Evolutionary conservation across 2,888 invertebrate genomes (phyloP), one percentile per base, ranked within the genome.

Genomic region (Mechanitis messenoides): DNA sequence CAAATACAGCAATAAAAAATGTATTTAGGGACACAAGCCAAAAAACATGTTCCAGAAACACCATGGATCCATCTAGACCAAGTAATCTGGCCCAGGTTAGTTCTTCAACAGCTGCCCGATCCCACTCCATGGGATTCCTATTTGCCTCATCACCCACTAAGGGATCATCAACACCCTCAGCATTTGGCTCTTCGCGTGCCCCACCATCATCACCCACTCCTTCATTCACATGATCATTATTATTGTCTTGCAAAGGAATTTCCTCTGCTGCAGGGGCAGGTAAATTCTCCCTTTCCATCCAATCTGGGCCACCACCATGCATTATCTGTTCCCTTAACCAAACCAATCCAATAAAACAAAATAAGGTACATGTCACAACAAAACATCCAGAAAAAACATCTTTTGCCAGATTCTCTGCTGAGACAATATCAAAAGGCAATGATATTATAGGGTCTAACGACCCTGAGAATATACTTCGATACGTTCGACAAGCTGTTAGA

Each of bases 91-190:
- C 99, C 99, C 99, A 99, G 0, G 99, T 99, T 35, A 99, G 88
- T 81, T 99, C 99, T 78, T 98, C 99, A 11, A 97, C 97, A 0
- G 98, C 98, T 0, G 98, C 98, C 67, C 98, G 92, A 79, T 99
- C 98, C 98, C 98, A 99, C 78, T 98, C 98, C 92, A 98, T 97
- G 0, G 98, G 98, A 84, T 98, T 98, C 98, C 98, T 98, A 76
- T 98, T 98, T 64, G 93, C 95, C 74, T 95, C 95, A 76, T 95
- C 95, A 3, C 93, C 93, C 45, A 91, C 93, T 69, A 92, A 79
- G 35, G 92, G 86, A 72, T 93, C 91, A 74, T 90, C 92, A 33
- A 72, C 82, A 54, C 77, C 78, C 71, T 87, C 80, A 71, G 86
- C 77, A 73, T 85, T 74, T 58, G 80, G 76, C 73, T 91, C 74